Percentiles rank a stretch among this genome's conserved stretches.
These are phyloP conservation scores for Cryptoleucopteryx plumbea DNA, from an alignment of 2,113 vertebrate species.

Conservation along the genomic window DNA sequence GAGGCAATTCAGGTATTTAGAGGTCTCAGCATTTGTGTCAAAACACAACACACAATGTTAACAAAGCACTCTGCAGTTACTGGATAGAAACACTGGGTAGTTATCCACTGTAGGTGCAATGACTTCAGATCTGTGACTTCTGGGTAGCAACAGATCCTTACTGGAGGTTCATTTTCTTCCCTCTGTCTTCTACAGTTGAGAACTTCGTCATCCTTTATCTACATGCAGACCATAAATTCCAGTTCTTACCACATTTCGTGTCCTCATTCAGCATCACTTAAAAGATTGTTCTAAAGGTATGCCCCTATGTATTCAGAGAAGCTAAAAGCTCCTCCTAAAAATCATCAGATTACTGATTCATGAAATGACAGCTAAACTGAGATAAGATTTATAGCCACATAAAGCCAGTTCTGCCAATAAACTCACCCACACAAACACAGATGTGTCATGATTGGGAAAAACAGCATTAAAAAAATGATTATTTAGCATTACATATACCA, in stretches of 20 bases:
- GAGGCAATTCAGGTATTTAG: neutral
- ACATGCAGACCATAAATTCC: neutral
- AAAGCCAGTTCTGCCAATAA: neutral
- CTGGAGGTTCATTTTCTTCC: neutral
- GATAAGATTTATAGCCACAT: neutral
- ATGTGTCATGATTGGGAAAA: neutral
- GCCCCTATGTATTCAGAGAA: conserved; percentile 52
- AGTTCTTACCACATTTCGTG: neutral
- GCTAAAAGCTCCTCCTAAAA: conserved; percentile 37
- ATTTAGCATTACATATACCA: neutral
- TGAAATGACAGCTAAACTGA: neutral
- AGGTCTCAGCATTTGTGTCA: neutral
- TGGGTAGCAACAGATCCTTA: neutral
- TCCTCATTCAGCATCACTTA: neutral
- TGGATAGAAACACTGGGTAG: neutral
- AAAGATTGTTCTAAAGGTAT: conserved; percentile 13
- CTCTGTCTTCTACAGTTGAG: neutral
- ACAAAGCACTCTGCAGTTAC: neutral
- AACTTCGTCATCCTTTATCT: neutral
- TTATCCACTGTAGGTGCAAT: neutral
- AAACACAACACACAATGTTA: neutral
- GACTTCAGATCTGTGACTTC: neutral
- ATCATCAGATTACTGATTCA: neutral
- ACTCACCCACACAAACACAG: neutral
- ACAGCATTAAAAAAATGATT: neutral